Percentiles rank a stretch among this genome's conserved stretches.
These are phyloP conservation scores for Lithophane leautieri DNA, from an alignment of 2,888 invertebrate genomes.

Conservation along the genomic window DNA sequence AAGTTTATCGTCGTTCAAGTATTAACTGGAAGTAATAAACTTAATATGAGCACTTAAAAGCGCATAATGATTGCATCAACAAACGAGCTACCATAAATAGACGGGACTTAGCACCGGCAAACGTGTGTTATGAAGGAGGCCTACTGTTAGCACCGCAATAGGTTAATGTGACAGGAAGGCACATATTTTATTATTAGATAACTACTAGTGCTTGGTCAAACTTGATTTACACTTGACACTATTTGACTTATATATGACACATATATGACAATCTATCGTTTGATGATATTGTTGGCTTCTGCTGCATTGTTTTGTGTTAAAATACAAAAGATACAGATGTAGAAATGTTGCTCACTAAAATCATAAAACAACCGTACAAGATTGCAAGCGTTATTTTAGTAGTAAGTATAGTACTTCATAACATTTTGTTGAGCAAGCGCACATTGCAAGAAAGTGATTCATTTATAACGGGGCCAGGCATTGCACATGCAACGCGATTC, in stretches of 20 bases:
- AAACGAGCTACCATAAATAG: slow-evolving; percentile 21
- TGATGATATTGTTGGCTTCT: background rate
- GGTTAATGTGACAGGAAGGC: slow-evolving; percentile 20
- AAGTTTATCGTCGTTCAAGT: slow-evolving; percentile 6
- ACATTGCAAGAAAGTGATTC: slow-evolving; percentile 59
- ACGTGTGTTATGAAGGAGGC: slow-evolving; percentile 13
- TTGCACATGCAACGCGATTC: slow-evolving; percentile 45
- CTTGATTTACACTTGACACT: background rate
- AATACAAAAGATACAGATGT: background rate
- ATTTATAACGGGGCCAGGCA: slow-evolving; percentile 49
- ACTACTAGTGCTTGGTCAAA: background rate
- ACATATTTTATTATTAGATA: background rate
- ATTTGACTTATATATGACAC: too few relatives aligned
- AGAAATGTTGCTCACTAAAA: slow-evolving; percentile 1
- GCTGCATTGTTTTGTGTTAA: background rate
- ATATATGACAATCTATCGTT: background rate
- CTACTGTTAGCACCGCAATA: background rate
- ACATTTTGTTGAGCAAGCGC: slow-evolving; percentile 53
- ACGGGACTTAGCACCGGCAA: slow-evolving; percentile 5
- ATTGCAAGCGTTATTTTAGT: slow-evolving; percentile 32
- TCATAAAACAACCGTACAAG: slow-evolving; percentile 10
- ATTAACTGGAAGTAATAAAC: slow-evolving; percentile 20
- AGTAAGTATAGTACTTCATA: slow-evolving; percentile 24
- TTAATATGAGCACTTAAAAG: background rate
- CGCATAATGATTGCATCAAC: slow-evolving; percentile 25